Evolutionary conservation across 2,888 invertebrate species (phyloP).

Genomic region (Drosophila percnosoma): DNA sequence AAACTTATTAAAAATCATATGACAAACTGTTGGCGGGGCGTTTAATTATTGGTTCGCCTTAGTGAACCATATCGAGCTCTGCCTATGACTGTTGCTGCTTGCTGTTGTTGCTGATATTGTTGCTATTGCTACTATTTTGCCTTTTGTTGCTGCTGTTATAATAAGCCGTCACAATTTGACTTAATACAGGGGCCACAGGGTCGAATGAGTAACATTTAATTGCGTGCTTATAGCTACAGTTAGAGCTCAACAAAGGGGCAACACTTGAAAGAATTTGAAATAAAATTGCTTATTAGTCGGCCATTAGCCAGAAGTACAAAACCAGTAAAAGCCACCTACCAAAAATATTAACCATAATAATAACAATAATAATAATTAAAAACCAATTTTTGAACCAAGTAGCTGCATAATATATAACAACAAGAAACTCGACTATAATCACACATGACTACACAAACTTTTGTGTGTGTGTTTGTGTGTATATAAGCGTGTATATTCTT

Average conservation of each 20-base stretch:
- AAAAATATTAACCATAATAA: slow-evolving; percentile 56
- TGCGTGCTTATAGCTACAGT: slow-evolving; percentile 48
- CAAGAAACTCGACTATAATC: slow-evolving; percentile 73
- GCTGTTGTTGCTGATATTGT: not conserved
- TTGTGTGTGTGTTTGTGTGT: slow-evolving; percentile 4
- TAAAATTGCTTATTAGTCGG: slow-evolving; percentile 72
- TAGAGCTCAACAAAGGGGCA: slow-evolving; percentile 47
- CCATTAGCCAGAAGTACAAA: slow-evolving; percentile 55
- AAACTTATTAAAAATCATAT: slow-evolving; percentile 74
- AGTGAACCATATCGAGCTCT: slow-evolving; percentile 35
- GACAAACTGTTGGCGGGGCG: slow-evolving; percentile 63
- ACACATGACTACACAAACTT: slow-evolving; percentile 41
- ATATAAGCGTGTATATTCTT: slow-evolving; percentile 5
- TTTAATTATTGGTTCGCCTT: slow-evolving; percentile 65
- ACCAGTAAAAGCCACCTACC: slow-evolving; percentile 21
- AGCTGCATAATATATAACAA: slow-evolving; percentile 53
- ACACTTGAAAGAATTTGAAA: slow-evolving; percentile 66
- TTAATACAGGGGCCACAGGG: slow-evolving; percentile 76
- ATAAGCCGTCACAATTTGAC: slow-evolving; percentile 69
- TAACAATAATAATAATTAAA: slow-evolving; percentile 79
- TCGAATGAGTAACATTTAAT: slow-evolving; percentile 80
- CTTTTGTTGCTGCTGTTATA: slow-evolving; percentile 39
- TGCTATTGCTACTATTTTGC: slow-evolving; percentile 8
- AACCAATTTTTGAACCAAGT: slow-evolving; percentile 67
- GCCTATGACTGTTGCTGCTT: slow-evolving; percentile 6